These are phyloP conservation scores for Sinotaia quadrata DNA, from an alignment of 2,888 invertebrate species.

Conservation along the genomic window DNA sequence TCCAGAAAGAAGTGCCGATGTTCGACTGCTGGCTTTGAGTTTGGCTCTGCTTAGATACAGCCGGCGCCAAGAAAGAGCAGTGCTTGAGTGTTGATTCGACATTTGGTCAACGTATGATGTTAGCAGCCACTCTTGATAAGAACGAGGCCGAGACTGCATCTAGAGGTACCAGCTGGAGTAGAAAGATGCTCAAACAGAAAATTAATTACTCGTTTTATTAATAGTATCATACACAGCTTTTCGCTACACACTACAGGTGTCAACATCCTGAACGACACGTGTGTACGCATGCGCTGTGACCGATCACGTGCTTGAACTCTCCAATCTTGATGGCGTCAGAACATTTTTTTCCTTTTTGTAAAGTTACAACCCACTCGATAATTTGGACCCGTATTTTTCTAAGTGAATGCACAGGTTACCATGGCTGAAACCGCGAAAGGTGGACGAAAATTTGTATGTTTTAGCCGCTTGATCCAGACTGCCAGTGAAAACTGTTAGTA, in stretches of 20 bases:
- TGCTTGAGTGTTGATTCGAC: constrained; percentile 59
- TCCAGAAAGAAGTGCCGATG: constrained; percentile 92
- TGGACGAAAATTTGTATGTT: constrained; percentile 64
- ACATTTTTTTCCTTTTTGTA: constrained; percentile 42
- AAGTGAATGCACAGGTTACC: constrained; percentile 30
- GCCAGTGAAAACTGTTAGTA: no score
- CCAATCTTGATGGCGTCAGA: constrained; percentile 43
- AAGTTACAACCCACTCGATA: constrained; percentile 33
- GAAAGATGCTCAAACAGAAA: background rate
- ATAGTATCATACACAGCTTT: no score
- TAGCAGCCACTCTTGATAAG: constrained; percentile 62
- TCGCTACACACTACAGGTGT: no score
- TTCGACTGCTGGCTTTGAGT: constrained; percentile 93
- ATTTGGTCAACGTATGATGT: constrained; percentile 62
- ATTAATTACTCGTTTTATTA: no score
- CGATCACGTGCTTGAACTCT: constrained; percentile 37
- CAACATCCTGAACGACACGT: no score
- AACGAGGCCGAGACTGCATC: background rate
- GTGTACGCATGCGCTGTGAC: constrained; percentile 34
- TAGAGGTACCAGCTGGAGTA: background rate
- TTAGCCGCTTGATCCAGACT: constrained; percentile 38
- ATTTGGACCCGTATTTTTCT: constrained; percentile 32
- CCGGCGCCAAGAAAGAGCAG: constrained; percentile 69
- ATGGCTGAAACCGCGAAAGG: constrained; percentile 53
- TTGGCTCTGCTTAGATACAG: constrained; percentile 93